These are phyloP conservation scores for Dermatemys mawii DNA, from an alignment of 2,113 vertebrate species.

Conservation along the genomic window DNA sequence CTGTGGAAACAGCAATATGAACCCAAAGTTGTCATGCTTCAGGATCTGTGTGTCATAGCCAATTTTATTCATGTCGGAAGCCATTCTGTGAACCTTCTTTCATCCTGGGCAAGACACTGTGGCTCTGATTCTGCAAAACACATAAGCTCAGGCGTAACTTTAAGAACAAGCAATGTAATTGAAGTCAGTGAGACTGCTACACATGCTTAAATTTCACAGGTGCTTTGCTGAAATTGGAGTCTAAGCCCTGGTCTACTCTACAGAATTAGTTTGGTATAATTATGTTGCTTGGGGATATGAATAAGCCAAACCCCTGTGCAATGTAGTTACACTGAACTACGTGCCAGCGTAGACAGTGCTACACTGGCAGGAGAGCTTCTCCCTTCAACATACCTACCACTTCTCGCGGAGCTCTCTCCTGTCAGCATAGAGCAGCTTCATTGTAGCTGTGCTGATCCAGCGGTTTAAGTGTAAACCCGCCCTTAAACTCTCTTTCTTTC, in stretches of 20 bases:
- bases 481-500: neutral
- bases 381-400: too few relatives aligned
- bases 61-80: conserved; percentile 58
- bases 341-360: too few relatives aligned
- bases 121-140: neutral
- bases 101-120: conserved; percentile 13
- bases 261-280: too few relatives aligned
- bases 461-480: too few relatives aligned
- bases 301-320: too few relatives aligned
- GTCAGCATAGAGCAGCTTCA: too few relatives aligned
- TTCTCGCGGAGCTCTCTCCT: too few relatives aligned
- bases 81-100: conserved; percentile 44
- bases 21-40: conserved; percentile 49
- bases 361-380: too few relatives aligned
- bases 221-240: neutral
- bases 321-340: too few relatives aligned
- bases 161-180: neutral
- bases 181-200: conserved; percentile 34
- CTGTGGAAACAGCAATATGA: conserved; percentile 42
- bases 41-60: conserved; percentile 60
- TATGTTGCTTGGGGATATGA: too few relatives aligned
- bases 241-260: too few relatives aligned
- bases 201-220: conserved; percentile 11
- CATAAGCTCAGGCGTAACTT: conserved; percentile 39
- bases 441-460: too few relatives aligned